These are phyloP conservation scores for Mycalesis mineus DNA, from an alignment of 2,888 invertebrate species.

Conservation along the genomic window DNA sequence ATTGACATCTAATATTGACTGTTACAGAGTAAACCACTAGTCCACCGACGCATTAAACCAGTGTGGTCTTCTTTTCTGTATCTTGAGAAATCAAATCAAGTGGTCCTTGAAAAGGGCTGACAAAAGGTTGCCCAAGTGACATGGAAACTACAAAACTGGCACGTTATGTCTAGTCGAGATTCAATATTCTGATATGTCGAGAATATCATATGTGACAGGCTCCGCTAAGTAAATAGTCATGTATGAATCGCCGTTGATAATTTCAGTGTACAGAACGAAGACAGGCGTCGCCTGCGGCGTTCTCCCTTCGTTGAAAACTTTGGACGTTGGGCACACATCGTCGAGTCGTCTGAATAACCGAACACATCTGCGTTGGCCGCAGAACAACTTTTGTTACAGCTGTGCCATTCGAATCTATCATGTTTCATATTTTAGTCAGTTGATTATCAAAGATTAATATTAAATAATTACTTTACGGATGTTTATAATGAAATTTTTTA, in stretches of 20 bases:
- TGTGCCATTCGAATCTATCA: slow-evolving; percentile 71
- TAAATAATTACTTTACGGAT: no score
- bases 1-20: no score
- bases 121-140: no score
- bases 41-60: no score
- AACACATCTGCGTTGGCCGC: slow-evolving; percentile 53
- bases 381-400: slow-evolving; percentile 61
- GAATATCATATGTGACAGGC: slow-evolving; percentile 31
- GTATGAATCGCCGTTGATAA: slow-evolving; percentile 70
- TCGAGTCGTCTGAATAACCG: slow-evolving; percentile 47
- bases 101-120: neutral
- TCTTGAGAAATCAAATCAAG: no score
- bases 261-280: slow-evolving; percentile 39
- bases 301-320: slow-evolving; percentile 60
- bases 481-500: no score
- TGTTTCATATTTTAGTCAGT: slow-evolving; percentile 39
- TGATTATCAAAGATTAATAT: no score
- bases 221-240: slow-evolving; percentile 71
- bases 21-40: no score
- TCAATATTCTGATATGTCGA: neutral
- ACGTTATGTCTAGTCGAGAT: no score
- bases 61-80: no score
- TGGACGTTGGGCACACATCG: slow-evolving; percentile 30
- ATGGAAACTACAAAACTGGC: no score
- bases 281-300: slow-evolving; percentile 62